A percentile compares a stretch with the other conserved stretches of the same genome.
Evolutionary conservation across 2,797 vertebrate genomes (phyloP).

Genomic region (Babyrousa celebensis): DNA sequence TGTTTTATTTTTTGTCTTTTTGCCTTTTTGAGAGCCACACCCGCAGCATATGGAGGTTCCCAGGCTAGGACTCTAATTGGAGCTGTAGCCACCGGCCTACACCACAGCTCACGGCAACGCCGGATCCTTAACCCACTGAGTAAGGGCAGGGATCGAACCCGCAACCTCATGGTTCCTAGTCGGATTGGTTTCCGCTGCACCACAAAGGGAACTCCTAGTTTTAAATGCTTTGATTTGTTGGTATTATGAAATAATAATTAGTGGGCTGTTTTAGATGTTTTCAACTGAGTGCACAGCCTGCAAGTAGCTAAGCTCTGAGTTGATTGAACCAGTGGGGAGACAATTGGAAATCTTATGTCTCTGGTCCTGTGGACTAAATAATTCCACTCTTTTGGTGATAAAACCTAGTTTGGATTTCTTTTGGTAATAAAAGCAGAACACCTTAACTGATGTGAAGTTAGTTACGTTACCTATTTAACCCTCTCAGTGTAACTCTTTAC

Average conservation of each 20-base stretch:
- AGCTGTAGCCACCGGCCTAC: no score
- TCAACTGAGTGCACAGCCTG: background rate
- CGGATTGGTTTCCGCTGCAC: no score
- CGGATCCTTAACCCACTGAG: no score
- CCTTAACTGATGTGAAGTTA: background rate
- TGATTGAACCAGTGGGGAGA: background rate
- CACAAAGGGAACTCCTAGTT: background rate
- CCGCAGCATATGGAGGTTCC: no score
- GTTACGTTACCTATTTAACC: background rate
- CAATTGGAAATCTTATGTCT: background rate
- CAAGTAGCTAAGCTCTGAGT: background rate
- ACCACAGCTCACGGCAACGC: no score
- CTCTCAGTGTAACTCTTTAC: background rate
- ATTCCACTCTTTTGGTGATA: background rate
- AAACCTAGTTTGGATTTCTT: conserved; percentile 36
- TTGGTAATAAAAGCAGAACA: background rate
- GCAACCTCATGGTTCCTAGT: no score
- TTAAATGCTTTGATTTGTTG: conserved; percentile 52
- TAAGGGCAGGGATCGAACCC: no score
- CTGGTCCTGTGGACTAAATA: conserved; percentile 2
- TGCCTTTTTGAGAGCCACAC: no score
- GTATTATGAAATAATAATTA: conserved; percentile 2
- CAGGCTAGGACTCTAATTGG: no score
- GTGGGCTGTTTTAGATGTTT: conserved; percentile 10
- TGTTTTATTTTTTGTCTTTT: no score